A percentile compares a stretch with the other conserved stretches of the same genome.
Evolutionary conservation across 2,888 invertebrate genomes (phyloP).

Genomic region (Dysmachus trigonus): DNA sequence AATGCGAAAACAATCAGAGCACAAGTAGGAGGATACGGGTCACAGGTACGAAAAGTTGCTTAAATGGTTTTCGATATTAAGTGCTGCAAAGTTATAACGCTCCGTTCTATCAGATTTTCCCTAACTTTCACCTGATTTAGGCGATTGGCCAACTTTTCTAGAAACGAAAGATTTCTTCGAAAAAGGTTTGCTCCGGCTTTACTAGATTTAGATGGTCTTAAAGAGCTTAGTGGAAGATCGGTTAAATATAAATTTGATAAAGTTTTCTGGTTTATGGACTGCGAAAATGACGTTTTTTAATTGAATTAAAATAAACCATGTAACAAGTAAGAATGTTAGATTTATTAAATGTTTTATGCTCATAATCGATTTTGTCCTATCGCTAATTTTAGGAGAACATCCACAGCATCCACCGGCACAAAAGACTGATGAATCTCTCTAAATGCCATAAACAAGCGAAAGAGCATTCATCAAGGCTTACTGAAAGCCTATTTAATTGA

Average conservation of each 20-base stretch:
- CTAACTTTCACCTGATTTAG: slow-evolving; percentile 18
- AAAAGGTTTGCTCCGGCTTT: not conserved
- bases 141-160: not conserved
- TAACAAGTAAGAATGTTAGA: too few relatives aligned
- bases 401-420: not conserved
- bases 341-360: too few relatives aligned
- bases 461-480: not conserved
- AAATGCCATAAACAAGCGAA: not conserved
- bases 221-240: not conserved
- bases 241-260: not conserved
- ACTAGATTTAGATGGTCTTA: not conserved
- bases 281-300: not conserved
- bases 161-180: not conserved
- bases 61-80: slow-evolving; percentile 20
- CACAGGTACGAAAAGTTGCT: slow-evolving; percentile 9
- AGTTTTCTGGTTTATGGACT: not conserved
- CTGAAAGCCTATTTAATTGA: not conserved
- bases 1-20: slow-evolving; percentile 19
- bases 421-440: not conserved
- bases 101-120: not conserved
- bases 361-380: not conserved
- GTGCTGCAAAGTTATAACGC: slow-evolving; percentile 3
- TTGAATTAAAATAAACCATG: not conserved
- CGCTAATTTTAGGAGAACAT: not conserved
- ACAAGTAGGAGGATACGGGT: slow-evolving; percentile 4